These are phyloP conservation scores for Abramis brama DNA, from an alignment of 2,113 vertebrate species.

Conservation along the genomic window DNA sequence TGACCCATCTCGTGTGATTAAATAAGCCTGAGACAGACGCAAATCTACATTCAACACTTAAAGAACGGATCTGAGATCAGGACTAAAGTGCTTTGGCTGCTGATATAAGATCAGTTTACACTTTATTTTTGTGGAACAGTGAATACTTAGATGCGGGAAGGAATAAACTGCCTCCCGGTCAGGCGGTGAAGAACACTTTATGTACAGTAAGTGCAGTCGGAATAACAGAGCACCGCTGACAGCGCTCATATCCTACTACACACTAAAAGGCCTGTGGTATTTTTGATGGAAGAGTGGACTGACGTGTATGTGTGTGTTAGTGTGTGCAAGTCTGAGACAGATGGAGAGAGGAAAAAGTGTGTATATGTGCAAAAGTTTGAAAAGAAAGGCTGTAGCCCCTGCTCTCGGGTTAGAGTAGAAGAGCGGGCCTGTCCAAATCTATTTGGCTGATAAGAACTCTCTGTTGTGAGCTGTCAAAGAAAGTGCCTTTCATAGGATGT, in stretches of 20 bases:
- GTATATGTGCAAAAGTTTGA: background rate
- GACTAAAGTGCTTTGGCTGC: slow-evolving; percentile 16
- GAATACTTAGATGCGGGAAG: slow-evolving; percentile 41
- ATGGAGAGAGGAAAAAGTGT: background rate
- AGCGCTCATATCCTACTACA: slow-evolving; percentile 41
- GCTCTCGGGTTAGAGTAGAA: background rate
- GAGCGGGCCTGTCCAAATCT: background rate
- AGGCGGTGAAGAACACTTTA: slow-evolving; percentile 30
- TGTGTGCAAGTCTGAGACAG: slow-evolving; percentile 16
- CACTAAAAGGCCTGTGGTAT: slow-evolving; percentile 46
- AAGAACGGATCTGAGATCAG: slow-evolving; percentile 28
- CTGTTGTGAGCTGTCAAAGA: background rate
- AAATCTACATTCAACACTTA: slow-evolving; percentile 25
- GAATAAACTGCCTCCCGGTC: slow-evolving; percentile 40
- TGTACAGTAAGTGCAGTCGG: slow-evolving; percentile 36
- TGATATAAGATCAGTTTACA: slow-evolving; percentile 38
- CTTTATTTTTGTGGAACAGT: slow-evolving; percentile 34
- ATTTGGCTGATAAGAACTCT: background rate
- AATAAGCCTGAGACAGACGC: slow-evolving; percentile 22
- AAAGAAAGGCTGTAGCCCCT: background rate
- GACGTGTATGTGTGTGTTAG: background rate
- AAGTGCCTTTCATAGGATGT: background rate
- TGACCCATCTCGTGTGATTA: slow-evolving; percentile 27
- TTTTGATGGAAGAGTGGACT: slow-evolving; percentile 40
- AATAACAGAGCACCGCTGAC: slow-evolving; percentile 42